Evolutionary conservation across 1,140 invertebrate species (phyloP).

Genomic region (Drosophila sp.): DNA sequence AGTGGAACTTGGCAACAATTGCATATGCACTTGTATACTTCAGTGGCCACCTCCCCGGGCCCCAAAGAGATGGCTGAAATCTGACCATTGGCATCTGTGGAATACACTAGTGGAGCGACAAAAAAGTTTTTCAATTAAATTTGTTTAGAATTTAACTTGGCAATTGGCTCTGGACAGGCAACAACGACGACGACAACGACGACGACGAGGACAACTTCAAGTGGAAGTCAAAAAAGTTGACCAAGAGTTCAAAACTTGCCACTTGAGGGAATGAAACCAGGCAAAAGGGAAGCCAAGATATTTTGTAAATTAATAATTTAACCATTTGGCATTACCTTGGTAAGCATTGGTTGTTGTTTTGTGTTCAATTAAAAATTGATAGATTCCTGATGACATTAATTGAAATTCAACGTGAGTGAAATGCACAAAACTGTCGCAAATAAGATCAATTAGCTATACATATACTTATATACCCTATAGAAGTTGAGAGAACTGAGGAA

Average conservation of each 20-base stretch:
- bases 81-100: slow-evolving; percentile 56
- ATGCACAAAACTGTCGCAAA: slow-evolving; percentile 28
- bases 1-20: slow-evolving; percentile 64
- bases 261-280: slow-evolving; percentile 1
- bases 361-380: slow-evolving; percentile 56
- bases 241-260: slow-evolving; percentile 29
- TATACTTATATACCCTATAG: slow-evolving; percentile 10
- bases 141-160: slow-evolving; percentile 78
- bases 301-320: slow-evolving; percentile 48
- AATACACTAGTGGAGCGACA: slow-evolving; percentile 36
- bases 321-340: slow-evolving; percentile 24
- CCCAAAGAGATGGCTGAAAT: slow-evolving; percentile 34
- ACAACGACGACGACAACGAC: neutral
- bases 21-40: slow-evolving; percentile 71
- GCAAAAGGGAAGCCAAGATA: neutral
- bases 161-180: slow-evolving; percentile 40
- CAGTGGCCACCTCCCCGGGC: slow-evolving; percentile 19
- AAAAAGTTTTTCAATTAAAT: slow-evolving; percentile 77
- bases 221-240: slow-evolving; percentile 35
- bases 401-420: slow-evolving; percentile 50
- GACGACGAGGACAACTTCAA: slow-evolving; percentile 29
- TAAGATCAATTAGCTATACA: slow-evolving; percentile 37
- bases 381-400: slow-evolving; percentile 43
- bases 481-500: neutral
- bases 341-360: slow-evolving; percentile 18